A percentile compares a stretch with the other conserved stretches of the same genome.
Conservation (phyloP, 2,888 invertebrate genomes). For the Napeogenes inachia region DNA sequence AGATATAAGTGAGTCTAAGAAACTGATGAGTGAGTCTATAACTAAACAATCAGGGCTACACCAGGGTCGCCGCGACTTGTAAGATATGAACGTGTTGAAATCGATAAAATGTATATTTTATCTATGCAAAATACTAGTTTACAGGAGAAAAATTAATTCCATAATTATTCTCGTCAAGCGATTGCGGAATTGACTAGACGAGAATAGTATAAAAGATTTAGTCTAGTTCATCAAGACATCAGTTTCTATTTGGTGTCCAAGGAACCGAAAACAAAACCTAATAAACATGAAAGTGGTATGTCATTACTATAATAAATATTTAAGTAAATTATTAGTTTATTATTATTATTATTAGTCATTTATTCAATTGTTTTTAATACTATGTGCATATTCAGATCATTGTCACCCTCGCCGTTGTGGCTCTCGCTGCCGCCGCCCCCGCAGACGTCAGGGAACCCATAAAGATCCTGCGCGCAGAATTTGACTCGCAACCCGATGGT, state of each 20-base stretch:
- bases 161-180: too few relatives aligned
- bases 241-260: conserved; percentile 60
- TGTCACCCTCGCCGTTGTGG: conserved; percentile 56
- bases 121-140: too few relatives aligned
- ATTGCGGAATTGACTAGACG: conserved; percentile 12
- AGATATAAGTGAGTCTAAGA: too few relatives aligned
- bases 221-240: conserved; percentile 49
- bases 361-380: too few relatives aligned
- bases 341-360: too few relatives aligned
- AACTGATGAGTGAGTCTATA: too few relatives aligned
- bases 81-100: too few relatives aligned
- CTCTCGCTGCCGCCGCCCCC: conserved; percentile 47
- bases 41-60: too few relatives aligned
- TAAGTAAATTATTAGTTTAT: neutral
- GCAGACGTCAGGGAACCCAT: conserved; percentile 30
- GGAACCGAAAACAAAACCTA: conserved; percentile 46
- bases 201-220: conserved; percentile 71
- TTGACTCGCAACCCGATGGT: conserved; percentile 49
- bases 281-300: conserved; percentile 67
- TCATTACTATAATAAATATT: conserved; percentile 21
- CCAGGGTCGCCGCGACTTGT: too few relatives aligned
- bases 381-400: conserved; percentile 39
- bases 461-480: conserved; percentile 47
- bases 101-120: too few relatives aligned
- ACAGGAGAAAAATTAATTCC: too few relatives aligned